Base-by-base conservation (phyloP, 2,888 invertebrate species). In the Hirtodrosophila cameraria region DNA sequence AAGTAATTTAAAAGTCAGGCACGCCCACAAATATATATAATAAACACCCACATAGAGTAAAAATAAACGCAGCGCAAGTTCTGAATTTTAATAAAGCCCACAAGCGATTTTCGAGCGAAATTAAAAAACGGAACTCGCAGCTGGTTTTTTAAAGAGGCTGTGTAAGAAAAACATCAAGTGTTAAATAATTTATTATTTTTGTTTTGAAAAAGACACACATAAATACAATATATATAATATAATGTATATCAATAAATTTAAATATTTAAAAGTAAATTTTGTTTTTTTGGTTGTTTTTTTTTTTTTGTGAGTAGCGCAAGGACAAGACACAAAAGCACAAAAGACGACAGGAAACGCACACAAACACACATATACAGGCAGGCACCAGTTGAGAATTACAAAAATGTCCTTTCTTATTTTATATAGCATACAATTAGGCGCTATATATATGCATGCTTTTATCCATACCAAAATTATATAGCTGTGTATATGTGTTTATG, bases 81-180 rank as follows among this genome's bases (percentile, higher is more conserved):
- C 70, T 55, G 28, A 7, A 13, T 12, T 23, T 36, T 11, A 13
- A 38, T 31, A 31, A 45, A 16, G 16, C 38, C 11, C 3, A 3
- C 11, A 28, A 27, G 20, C 20, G 27, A 4, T 9, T 28, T 20
- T 30, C 2, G 3, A n/a, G 35, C 30, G 41, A 64, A 63, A 28
- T 28, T 64, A 12, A 41, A 25, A 6, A 16, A 16, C 36, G 31
- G 55, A 46, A 46, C 30, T 16, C 1, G n/a, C 28, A 11, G 25
- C 41, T 23, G 54, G 8, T 18, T 28, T 45, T 62, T 28, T 18
- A 13, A 31, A 39, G 41, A 69, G 28, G 49, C 60, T 59, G 63
- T 75, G 53, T 79, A 72, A 83, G 76, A 83, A 83, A 86, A 81
- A 81, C 80, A 86, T 83, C 77, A 41, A 80, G 77, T 81, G 86